Conservation (phyloP, 2,797 vertebrate species). For the Percopsis omiscomaycus region DNA sequence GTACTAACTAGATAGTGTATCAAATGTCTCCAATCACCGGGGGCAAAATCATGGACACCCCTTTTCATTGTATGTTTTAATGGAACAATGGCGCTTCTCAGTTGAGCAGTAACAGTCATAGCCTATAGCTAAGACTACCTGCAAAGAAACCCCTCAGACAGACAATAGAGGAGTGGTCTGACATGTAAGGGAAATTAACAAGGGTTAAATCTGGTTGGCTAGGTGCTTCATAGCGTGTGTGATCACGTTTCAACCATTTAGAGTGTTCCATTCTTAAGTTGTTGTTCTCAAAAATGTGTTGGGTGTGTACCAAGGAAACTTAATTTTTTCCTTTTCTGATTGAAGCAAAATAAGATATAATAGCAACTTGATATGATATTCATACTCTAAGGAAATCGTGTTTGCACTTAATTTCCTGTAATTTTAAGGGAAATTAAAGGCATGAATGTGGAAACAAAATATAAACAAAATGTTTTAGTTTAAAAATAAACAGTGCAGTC, state of each 20-base stretch:
- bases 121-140: slow-evolving; percentile 56
- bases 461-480: too few relatives aligned
- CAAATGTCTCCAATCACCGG: slow-evolving; percentile 60
- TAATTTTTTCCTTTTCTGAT: background rate
- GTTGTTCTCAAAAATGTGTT: background rate
- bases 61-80: slow-evolving; percentile 45
- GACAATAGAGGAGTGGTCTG: slow-evolving; percentile 49
- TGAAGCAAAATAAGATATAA: too few relatives aligned
- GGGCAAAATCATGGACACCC: slow-evolving; percentile 27
- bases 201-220: slow-evolving; percentile 44
- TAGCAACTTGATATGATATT: too few relatives aligned
- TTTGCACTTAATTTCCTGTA: too few relatives aligned
- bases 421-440: too few relatives aligned
- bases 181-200: slow-evolving; percentile 49
- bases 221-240: slow-evolving; percentile 33
- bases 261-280: slow-evolving; percentile 37
- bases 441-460: too few relatives aligned
- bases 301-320: background rate
- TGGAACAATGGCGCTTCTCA: slow-evolving; percentile 57
- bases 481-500: too few relatives aligned
- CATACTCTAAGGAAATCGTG: too few relatives aligned
- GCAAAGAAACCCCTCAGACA: slow-evolving; percentile 36
- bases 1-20: slow-evolving; percentile 53
- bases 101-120: slow-evolving; percentile 37
- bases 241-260: slow-evolving; percentile 59